Evolutionary conservation across 2,888 invertebrate genomes (phyloP).

Genomic region (Parthenolecanium corni): DNA sequence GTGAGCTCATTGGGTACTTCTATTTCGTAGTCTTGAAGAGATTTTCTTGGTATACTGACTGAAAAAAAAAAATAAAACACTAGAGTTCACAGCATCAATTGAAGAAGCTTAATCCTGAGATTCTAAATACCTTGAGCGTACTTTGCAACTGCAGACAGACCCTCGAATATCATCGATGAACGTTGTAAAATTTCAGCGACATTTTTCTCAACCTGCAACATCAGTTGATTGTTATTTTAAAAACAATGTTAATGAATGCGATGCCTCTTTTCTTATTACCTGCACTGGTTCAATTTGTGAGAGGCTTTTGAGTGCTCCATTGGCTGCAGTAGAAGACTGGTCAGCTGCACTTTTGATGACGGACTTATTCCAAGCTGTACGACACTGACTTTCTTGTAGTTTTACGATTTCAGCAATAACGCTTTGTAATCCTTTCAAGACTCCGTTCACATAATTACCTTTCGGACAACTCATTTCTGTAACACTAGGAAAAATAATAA

Average conservation of each 20-base stretch:
- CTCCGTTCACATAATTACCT: slow-evolving; percentile 34
- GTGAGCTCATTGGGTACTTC: slow-evolving; percentile 6
- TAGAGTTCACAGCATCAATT: no score
- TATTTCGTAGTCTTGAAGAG: slow-evolving; percentile 1
- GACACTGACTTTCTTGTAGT: slow-evolving; percentile 51
- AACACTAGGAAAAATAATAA: no score
- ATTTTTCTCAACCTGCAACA: slow-evolving; percentile 40
- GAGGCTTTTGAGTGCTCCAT: slow-evolving; percentile 7
- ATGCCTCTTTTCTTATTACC: not conserved
- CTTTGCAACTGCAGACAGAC: slow-evolving; percentile 48
- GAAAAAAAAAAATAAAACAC: not conserved
- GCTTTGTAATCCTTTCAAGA: slow-evolving; percentile 56
- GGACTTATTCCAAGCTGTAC: slow-evolving; percentile 56
- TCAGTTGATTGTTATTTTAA: not conserved
- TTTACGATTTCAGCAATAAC: slow-evolving; percentile 55
- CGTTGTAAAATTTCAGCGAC: slow-evolving; percentile 50
- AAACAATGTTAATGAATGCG: not conserved
- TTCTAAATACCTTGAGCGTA: slow-evolving; percentile 34
- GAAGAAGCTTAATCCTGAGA: no score
- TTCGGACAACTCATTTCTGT: slow-evolving; percentile 32
- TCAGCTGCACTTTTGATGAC: slow-evolving; percentile 44
- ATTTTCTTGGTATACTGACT: not conserved
- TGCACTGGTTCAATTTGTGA: not conserved
- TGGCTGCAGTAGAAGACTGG: slow-evolving; percentile 8
- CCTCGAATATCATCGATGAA: slow-evolving; percentile 56